Evolutionary conservation across 35 echinoderm and acorn worm species (phyloP), one percentile per base, ranked within the genome.

Genomic region (Patiria miniata): DNA sequence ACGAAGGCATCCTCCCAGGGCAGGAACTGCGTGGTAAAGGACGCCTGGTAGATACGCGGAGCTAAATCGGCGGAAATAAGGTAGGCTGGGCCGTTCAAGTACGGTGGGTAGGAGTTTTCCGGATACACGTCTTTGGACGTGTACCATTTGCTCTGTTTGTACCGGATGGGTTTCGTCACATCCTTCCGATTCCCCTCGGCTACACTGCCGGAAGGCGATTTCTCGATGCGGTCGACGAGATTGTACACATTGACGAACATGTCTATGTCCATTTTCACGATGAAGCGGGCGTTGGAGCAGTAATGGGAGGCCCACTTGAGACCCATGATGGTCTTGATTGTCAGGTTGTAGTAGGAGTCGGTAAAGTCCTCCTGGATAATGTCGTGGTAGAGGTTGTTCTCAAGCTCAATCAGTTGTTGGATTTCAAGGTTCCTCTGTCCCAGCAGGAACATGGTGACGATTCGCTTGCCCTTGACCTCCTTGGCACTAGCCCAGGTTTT

Each of bases 221-320:
- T 55, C 23, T 44, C 53, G 16, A 97, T 18, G 28, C 81, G 52
- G 33, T 80, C 18, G 5, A 90, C 81, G 21, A 93, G 83, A 29
- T 85, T 82, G 18, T 55, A n/a, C 23, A 90, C 42, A 47, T 93
- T 90, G 14, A 93, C 37, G 36, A 86, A 89, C 29, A 97, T 79
- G 61, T 97, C 95, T 39, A 87, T 88, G 77, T 99, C 96, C 2
- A 84, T 88, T 76, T 95, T 92, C 81, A 94, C 84, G 16, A 99
- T 76, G 57, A 90, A 99, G 8, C 78, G 17, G 1, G 87, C 88
- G 37, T 89, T 79, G 1, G 76, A 52, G 76, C 96, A 99, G 85
- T 78, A 94, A 1, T 52, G 36, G 23, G 28, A 89, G 15, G 76
- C 83, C 96, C 96, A 99, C 42, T 89, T 94, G 40, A 99, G 39